Base-by-base conservation (phyloP, 2,888 invertebrate genomes). In the Sthenelais limicola region DNA sequence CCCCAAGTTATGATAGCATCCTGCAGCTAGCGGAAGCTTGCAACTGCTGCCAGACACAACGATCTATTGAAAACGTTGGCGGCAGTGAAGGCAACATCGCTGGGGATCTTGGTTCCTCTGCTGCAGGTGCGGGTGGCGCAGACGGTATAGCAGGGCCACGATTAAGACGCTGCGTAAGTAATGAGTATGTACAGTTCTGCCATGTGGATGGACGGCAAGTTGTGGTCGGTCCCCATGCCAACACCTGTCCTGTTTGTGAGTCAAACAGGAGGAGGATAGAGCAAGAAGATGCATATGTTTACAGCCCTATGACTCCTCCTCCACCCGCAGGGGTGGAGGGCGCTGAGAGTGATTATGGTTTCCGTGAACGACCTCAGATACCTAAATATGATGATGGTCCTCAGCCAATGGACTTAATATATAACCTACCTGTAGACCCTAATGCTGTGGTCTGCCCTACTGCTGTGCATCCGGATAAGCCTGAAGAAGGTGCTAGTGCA, bases 1-100 rank as follows among this genome's bases (percentile, higher is more conserved):
- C 70, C 5, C 70, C 70, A 9, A 70, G 70, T 24, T 70, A 70
- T 21, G 70, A 70, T 32, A 70, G 70, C 47, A 47, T 70, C 33
- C 51, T 43, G 18, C 43, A 70, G 47, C 21, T 56, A 38, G 54
- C 70, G n/a, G 49, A 67, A 26, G 67, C 67, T 9, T 47, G 67
- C 28, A 67, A 67, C 21, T 62, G 62, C 38, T 62, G 62, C 38
- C 62, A 62, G 62, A 35, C 62, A n/a, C 12, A 18, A 15, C 24
- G 24, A 9, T n/a, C n/a, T n/a, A n/a, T n/a, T n/a, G 62, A 62
- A 43, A 18, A 43, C 12, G 62, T 62, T 7, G 43, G 26, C 5
- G 62, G 62, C 38, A 62, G 62, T 38, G 62, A 62, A 26, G 62
- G 62, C 7, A 43, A 62, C 38, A 21, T 62, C 7, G 38, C 62